Conservation (phyloP, 1,140 invertebrate species). For the Trichomalopsis sarcophagae region DNA sequence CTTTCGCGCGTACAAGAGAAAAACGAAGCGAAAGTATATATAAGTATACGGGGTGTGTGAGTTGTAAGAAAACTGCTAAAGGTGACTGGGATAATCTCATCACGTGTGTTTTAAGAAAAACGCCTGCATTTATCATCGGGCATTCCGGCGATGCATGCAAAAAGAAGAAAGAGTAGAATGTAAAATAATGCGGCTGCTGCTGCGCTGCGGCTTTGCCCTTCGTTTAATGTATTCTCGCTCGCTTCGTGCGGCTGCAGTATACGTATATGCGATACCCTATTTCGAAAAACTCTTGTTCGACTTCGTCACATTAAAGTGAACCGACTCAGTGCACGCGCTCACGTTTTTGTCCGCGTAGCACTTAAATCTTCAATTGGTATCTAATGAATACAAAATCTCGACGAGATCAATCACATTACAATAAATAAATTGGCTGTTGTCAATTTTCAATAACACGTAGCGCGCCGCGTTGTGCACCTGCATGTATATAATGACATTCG, state of each 20-base stretch:
- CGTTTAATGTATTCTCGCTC: no score
- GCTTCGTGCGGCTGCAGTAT: no score
- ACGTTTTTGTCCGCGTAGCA: background rate
- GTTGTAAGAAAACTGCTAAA: slow-evolving; percentile 41
- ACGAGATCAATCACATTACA: background rate
- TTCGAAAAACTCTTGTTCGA: slow-evolving; percentile 39
- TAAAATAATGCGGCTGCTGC: slow-evolving; percentile 33
- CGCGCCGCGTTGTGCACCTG: background rate
- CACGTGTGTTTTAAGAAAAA: slow-evolving; percentile 46
- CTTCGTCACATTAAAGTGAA: slow-evolving; percentile 40
- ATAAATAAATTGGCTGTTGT: background rate
- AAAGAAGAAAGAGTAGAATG: slow-evolving; percentile 49
- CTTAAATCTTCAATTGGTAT: slow-evolving; percentile 38
- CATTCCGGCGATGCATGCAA: slow-evolving; percentile 38
- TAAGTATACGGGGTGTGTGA: background rate
- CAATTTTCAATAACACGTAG: background rate
- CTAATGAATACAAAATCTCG: background rate
- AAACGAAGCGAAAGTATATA: slow-evolving; percentile 20
- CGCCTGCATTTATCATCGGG: slow-evolving; percentile 44
- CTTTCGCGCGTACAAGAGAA: background rate
- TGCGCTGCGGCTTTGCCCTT: no score
- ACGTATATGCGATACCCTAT: no score
- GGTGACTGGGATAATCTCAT: slow-evolving; percentile 50
- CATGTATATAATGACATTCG: background rate
- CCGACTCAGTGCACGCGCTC: background rate